A percentile compares a stretch with the other conserved stretches of the same genome.
Conservation (phyloP, 2,113 vertebrate species). For the Cinclus mexicanus region DNA sequence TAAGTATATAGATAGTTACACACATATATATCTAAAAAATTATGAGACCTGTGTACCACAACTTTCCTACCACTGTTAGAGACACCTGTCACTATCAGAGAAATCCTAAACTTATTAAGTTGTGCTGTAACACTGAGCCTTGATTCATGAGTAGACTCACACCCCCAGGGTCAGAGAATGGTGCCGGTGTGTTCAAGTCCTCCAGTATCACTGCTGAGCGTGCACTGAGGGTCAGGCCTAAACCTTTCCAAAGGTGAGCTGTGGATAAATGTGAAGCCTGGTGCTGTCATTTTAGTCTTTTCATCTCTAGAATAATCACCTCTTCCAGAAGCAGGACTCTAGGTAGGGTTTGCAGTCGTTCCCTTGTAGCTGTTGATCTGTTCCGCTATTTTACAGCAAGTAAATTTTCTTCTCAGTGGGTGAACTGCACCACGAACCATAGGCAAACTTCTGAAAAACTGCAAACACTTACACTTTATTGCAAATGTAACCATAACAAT, state of each 20-base stretch:
- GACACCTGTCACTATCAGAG: not conserved
- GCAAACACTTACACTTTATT: constrained; percentile 68
- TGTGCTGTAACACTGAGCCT: not conserved
- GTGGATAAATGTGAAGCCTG: not conserved
- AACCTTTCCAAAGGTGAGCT: not conserved
- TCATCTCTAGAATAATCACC: not conserved
- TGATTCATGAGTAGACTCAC: not conserved
- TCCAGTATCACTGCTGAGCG: accelerated
- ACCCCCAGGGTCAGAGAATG: not conserved
- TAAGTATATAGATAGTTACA: not conserved
- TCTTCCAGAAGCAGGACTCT: not conserved
- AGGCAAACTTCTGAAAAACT: constrained; percentile 62
- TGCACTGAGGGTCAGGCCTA: not conserved
- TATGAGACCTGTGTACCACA: not conserved
- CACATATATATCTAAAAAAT: not conserved
- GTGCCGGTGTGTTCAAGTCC: accelerated
- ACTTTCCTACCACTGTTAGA: not conserved
- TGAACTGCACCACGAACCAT: constrained; percentile 34
- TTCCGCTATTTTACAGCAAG: constrained; percentile 13
- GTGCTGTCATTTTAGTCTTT: not conserved
- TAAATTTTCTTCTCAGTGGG: constrained; percentile 65
- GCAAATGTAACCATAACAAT: constrained; percentile 61
- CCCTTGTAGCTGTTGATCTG: not conserved
- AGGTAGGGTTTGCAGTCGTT: not conserved
- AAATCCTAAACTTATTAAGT: not conserved